A percentile compares a stretch with the other conserved stretches of the same genome.
phyloP scores from a whole-genome alignment of 2,797 vertebrate species.

The Silurus aristotelis region DNA sequence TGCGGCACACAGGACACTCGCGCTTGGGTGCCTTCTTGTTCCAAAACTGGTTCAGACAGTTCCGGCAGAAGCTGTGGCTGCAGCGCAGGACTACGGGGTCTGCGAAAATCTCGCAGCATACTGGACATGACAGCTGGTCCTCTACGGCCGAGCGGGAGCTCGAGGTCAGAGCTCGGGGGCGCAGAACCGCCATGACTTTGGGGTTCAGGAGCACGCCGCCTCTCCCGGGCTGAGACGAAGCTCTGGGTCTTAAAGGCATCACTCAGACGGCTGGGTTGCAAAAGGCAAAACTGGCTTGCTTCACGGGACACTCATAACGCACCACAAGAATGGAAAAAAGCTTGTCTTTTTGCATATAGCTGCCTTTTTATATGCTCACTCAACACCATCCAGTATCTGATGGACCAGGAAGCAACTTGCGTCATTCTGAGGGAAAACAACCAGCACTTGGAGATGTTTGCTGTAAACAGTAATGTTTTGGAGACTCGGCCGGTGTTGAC shows the following conservation, averaged over 20 bases:
- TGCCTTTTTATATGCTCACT: slow-evolving; percentile 44
- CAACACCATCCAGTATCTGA: neutral
- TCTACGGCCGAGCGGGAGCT: slow-evolving; percentile 69
- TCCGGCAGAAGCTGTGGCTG: slow-evolving; percentile 81
- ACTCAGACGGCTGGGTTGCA: neutral
- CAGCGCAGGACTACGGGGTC: slow-evolving; percentile 81
- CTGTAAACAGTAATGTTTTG: slow-evolving; percentile 61
- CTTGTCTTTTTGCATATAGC: neutral
- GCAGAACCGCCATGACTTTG: slow-evolving; percentile 55
- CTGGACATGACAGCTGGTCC: slow-evolving; percentile 76
- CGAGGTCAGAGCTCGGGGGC: slow-evolving; percentile 69
- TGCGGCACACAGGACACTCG: slow-evolving; percentile 78
- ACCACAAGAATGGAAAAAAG: neutral
- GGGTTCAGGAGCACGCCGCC: slow-evolving; percentile 63
- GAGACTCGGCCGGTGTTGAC: slow-evolving; percentile 38
- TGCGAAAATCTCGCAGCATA: slow-evolving; percentile 79
- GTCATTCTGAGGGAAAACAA: slow-evolving; percentile 38
- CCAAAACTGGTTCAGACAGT: slow-evolving; percentile 79
- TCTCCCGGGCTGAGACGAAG: slow-evolving; percentile 76
- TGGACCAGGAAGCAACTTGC: neutral
- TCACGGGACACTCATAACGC: neutral
- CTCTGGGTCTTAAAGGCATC: slow-evolving; percentile 74
- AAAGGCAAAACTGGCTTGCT: neutral
- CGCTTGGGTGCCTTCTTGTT: slow-evolving; percentile 72
- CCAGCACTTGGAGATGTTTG: slow-evolving; percentile 49